A percentile compares a stretch with the other conserved stretches of the same genome.
Conservation (phyloP, 1,140 invertebrate genomes). For the Microplitis demolitor region DNA sequence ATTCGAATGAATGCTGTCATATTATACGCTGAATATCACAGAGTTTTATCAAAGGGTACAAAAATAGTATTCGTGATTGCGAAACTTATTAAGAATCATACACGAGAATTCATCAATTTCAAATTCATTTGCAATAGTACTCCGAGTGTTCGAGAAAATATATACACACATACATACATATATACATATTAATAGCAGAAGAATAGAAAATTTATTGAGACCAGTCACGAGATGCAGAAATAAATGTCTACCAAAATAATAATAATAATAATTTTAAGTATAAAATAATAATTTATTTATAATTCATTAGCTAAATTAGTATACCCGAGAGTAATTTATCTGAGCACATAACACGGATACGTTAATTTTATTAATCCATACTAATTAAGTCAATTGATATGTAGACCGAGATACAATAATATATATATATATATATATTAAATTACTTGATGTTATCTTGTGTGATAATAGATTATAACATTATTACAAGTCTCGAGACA, state of each 20-base stretch:
- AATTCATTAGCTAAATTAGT: slow-evolving; percentile 5
- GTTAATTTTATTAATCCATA: not conserved
- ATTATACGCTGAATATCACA: no score
- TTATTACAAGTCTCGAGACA: not conserved
- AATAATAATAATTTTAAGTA: no score
- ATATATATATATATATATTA: no score
- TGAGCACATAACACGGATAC: not conserved
- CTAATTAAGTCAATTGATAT: not conserved
- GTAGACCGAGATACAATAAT: not conserved
- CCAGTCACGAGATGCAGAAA: not conserved
- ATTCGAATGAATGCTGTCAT: not conserved
- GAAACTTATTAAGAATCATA: not conserved
- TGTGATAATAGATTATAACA: no score
- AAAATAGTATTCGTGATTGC: not conserved
- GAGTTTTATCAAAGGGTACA: no score
- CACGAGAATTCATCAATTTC: not conserved
- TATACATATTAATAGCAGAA: slow-evolving; percentile 7
- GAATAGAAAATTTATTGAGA: not conserved
- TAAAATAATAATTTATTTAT: slow-evolving; percentile 1
- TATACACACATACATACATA: no score
- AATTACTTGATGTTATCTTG: no score
- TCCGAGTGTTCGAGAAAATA: not conserved
- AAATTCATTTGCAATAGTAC: not conserved
- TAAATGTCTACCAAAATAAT: not conserved
- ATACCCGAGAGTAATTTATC: not conserved